A percentile compares a stretch with the other conserved stretches of the same genome.
Evolutionary conservation across 1,140 invertebrate genomes (phyloP).

Genomic region (Aphaenogaster rudis): DNA sequence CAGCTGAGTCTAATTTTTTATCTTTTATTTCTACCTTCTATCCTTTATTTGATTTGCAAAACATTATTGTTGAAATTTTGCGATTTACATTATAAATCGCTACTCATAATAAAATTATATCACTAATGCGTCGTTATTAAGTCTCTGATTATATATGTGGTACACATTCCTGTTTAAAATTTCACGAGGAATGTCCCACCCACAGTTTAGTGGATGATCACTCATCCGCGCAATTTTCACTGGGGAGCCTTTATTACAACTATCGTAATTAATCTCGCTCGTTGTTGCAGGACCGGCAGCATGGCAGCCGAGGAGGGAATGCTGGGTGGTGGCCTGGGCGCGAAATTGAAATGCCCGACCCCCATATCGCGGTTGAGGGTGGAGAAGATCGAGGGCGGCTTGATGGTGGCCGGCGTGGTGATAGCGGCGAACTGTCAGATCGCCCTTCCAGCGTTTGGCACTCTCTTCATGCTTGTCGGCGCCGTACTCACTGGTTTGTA

Average conservation of each 20-base stretch:
- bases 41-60: neutral
- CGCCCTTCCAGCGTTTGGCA: conserved; percentile 91
- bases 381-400: conserved; percentile 92
- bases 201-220: neutral
- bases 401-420: conserved; percentile 91
- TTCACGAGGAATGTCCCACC: neutral
- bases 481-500: conserved; percentile 91
- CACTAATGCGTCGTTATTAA: neutral
- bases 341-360: conserved; percentile 89
- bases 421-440: conserved; percentile 92
- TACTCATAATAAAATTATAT: neutral
- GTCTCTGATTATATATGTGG: neutral
- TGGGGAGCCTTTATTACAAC: conserved; percentile 20
- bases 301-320: conserved; percentile 85
- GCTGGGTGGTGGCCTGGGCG: conserved; percentile 82
- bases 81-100: neutral
- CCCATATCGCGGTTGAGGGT: conserved; percentile 89
- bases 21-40: neutral
- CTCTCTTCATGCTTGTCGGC: conserved; percentile 91
- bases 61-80: neutral
- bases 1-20: conserved; percentile 87
- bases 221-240: neutral
- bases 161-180: neutral
- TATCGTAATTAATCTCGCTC: conserved; percentile 52
- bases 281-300: conserved; percentile 86